Base-by-base conservation (phyloP, 2,888 invertebrate species). In the Caenorhabditis becei region DNA sequence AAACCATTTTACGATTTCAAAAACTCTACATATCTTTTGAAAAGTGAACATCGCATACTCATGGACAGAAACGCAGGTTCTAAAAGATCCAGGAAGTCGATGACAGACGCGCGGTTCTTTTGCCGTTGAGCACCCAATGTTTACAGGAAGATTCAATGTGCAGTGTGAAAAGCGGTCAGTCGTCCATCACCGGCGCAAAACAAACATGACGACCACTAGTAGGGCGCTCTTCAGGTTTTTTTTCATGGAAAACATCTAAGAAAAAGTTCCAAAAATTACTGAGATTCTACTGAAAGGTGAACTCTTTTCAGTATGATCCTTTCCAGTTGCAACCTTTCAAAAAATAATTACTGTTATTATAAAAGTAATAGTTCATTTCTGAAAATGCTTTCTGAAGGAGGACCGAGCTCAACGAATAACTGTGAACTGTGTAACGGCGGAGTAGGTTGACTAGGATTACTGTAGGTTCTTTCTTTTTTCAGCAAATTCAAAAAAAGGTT, bases 131-230 rank as follows among this genome's bases (percentile, higher is more conserved):
- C 75, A 61, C 61, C 44, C 66, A 66, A 61, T 75, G 75, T 75
- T 75, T 75, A 75, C 75, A 59, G 75, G 75, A 75, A 75, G 75
- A 75, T 61, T 75, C 59, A 28, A 71, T 62, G 56, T 58, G 41
- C 56, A 66, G 75, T 75, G 75, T 75, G 75, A 75, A 75, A 75
- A 75, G 75, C 61, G 75, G 66, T 75, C 75, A 75, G 61, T 53
- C 75, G 74, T 65, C 72, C 72, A 72, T 72, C 74, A 54, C 61
- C 66, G 66, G 75, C 66, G 66, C 75, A 75, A 53, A 66, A 41
- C 61, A 75, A 75, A 75, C 61, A 72, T 1, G 47, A 49, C 58
- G 72, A 63, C 72, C 63, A 56, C 14, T 28, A 35, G 63, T 41
- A 18, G 18, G 49, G 56, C 49, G 65, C 65, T 74, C 65, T 74